phyloP scores from a whole-genome alignment of 1,140 invertebrate genomes.

The Choristoneura fumiferana region DNA sequence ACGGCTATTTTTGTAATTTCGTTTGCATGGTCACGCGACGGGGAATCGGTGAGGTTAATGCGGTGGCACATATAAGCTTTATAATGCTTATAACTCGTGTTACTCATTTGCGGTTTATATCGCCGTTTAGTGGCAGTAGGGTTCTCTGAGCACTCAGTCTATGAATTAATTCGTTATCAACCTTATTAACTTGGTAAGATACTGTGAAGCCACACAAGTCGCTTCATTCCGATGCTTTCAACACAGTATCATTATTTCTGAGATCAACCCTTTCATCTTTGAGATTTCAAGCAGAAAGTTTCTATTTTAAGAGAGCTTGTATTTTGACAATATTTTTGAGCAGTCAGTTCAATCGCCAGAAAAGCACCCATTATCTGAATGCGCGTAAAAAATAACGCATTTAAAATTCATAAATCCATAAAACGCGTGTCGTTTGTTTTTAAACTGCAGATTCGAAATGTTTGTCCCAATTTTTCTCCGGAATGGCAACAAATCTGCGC shows the following conservation, averaged over 20 bases:
- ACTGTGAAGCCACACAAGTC: too few relatives aligned
- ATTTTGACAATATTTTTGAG: too few relatives aligned
- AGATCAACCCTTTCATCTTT: too few relatives aligned
- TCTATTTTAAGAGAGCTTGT: too few relatives aligned
- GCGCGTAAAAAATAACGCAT: too few relatives aligned
- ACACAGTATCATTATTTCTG: too few relatives aligned
- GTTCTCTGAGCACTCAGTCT: not conserved
- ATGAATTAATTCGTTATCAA: slow-evolving; percentile 4
- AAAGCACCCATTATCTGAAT: too few relatives aligned
- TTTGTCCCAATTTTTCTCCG: not conserved
- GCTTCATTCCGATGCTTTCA: too few relatives aligned
- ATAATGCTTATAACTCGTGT: slow-evolving; percentile 15
- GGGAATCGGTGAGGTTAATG: not conserved
- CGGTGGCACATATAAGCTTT: not conserved
- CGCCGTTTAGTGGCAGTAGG: slow-evolving; percentile 6
- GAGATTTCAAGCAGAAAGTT: too few relatives aligned
- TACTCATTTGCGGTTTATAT: slow-evolving; percentile 16
- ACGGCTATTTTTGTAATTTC: slow-evolving; percentile 17
- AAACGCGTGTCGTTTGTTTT: too few relatives aligned
- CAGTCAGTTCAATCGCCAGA: too few relatives aligned
- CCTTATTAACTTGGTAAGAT: not conserved
- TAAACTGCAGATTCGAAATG: not conserved
- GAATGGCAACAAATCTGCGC: slow-evolving; percentile 27
- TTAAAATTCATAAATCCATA: too few relatives aligned
- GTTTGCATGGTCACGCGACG: slow-evolving; percentile 7